These are phyloP conservation scores for Tipula vernalis DNA, from an alignment of 2,888 invertebrate genomes.

Conservation along the genomic window DNA sequence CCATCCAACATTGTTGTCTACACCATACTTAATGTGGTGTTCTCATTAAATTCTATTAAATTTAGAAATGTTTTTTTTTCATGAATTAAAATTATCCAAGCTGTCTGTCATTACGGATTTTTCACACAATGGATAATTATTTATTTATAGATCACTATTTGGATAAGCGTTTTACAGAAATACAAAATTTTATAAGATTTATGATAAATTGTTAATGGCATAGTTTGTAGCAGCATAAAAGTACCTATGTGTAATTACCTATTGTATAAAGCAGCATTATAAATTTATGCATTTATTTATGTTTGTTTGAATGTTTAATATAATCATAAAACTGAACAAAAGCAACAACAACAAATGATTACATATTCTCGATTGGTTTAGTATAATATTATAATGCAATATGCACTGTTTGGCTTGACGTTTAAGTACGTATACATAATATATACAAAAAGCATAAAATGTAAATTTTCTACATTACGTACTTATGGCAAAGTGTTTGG, in stretches of 20 bases:
- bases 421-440: background rate
- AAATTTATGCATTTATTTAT: background rate
- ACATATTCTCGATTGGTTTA: background rate
- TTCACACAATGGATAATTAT: background rate
- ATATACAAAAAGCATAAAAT: background rate
- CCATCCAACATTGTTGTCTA: background rate
- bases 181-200: background rate
- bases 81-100: background rate
- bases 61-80: background rate
- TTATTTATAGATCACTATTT: background rate
- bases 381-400: background rate
- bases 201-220: background rate
- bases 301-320: background rate
- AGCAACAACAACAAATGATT: background rate
- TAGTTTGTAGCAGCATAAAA: background rate
- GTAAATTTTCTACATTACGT: background rate
- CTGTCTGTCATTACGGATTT: background rate
- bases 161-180: background rate
- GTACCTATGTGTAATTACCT: background rate
- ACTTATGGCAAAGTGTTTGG: background rate
- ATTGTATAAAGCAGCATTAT: no score
- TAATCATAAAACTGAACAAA: background rate
- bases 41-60: background rate
- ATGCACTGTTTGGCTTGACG: background rate
- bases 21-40: background rate